Conservation (phyloP, 2,797 vertebrate genomes). For the Rhinophrynus dorsalis region DNA sequence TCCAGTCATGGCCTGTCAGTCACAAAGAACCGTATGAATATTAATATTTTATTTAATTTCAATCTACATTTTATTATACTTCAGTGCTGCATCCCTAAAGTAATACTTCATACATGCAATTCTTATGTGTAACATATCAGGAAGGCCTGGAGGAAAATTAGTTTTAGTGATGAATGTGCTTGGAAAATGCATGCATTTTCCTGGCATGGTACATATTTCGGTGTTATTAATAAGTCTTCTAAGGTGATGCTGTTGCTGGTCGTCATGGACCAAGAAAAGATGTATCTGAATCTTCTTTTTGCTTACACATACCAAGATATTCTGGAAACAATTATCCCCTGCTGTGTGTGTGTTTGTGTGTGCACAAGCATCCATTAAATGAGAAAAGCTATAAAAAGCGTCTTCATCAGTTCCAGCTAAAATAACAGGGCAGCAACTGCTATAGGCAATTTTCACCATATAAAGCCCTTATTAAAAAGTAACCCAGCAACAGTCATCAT, state of each 20-base stretch:
- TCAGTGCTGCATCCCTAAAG: background rate
- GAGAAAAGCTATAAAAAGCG: background rate
- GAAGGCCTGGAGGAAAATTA: background rate
- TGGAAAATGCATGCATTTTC: constrained; percentile 7
- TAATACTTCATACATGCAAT: background rate
- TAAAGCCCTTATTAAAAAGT: background rate
- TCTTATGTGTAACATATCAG: background rate
- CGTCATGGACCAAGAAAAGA: background rate
- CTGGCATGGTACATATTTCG: constrained; percentile 2
- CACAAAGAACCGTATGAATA: background rate
- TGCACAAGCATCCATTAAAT: background rate
- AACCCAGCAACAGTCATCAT: too few relatives aligned
- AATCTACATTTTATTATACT: background rate
- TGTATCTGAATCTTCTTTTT: background rate
- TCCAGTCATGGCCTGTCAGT: background rate
- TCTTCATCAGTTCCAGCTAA: background rate
- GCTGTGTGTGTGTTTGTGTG: background rate
- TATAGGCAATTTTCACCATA: background rate
- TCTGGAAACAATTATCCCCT: constrained; percentile 20
- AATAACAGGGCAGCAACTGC: background rate
- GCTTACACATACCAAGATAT: constrained; percentile 21
- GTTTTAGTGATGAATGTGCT: background rate
- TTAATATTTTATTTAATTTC: background rate
- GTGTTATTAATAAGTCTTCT: background rate
- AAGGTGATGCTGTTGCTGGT: background rate